phyloP scores from a whole-genome alignment of 2,888 invertebrate genomes.

The Pterobdella sp. region DNA sequence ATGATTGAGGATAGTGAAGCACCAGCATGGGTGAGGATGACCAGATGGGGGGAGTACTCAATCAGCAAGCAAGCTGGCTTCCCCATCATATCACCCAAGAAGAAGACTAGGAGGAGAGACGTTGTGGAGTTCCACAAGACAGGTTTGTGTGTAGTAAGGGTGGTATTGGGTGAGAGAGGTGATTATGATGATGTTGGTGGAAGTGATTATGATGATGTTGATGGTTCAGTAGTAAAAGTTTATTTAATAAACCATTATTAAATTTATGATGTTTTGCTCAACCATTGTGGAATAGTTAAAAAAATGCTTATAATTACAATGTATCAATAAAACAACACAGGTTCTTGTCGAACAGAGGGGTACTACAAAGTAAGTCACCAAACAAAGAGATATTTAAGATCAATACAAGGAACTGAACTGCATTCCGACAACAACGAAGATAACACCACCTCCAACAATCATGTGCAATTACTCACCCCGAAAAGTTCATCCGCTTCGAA shows the following conservation, averaged over 20 bases:
- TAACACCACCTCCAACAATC: background rate
- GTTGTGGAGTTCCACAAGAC: slow-evolving; percentile 2
- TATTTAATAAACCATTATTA: too few relatives aligned
- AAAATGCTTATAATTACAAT: too few relatives aligned
- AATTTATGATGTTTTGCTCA: too few relatives aligned
- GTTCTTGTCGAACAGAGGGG: slow-evolving; percentile 87
- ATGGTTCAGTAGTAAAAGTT: too few relatives aligned
- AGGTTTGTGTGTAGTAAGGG: background rate
- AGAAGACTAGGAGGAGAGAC: slow-evolving; percentile 9
- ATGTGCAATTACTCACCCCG: background rate
- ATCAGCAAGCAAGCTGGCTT: slow-evolving; percentile 3
- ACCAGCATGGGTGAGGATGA: background rate
- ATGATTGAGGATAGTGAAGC: background rate
- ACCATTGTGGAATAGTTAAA: too few relatives aligned
- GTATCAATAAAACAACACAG: too few relatives aligned
- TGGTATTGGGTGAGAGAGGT: background rate
- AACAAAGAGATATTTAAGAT: slow-evolving; percentile 60
- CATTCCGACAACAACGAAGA: background rate
- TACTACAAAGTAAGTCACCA: slow-evolving; percentile 56
- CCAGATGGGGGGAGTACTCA: slow-evolving; percentile 13
- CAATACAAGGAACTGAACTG: slow-evolving; percentile 22
- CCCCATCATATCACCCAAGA: background rate
- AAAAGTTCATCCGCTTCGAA: slow-evolving; percentile 11
- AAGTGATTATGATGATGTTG: slow-evolving; percentile 17
- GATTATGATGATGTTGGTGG: too few relatives aligned